Conservation (phyloP, 2,888 invertebrate species). For the Hypomecis punctinalis region DNA sequence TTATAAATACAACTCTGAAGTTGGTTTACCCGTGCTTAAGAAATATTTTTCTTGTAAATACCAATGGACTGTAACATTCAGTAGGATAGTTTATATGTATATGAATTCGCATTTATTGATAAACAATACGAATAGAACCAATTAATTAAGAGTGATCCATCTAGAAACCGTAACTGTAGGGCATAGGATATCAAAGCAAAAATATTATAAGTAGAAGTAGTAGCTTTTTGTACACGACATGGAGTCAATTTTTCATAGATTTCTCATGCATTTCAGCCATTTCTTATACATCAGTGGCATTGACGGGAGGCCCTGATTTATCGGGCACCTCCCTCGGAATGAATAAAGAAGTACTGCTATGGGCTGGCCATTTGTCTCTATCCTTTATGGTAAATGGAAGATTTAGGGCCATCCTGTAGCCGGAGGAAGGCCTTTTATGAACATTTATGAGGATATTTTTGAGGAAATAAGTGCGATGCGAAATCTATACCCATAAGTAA, state of each 20-base stretch:
- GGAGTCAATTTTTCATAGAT: constrained; percentile 24
- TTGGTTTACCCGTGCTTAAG: no score
- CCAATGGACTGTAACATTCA: no score
- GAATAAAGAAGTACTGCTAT: constrained; percentile 67
- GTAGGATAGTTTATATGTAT: no score
- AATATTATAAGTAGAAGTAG: not conserved
- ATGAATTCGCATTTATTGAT: no score
- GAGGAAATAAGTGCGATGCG: constrained; percentile 20
- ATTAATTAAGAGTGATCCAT: no score
- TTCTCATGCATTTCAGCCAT: constrained; percentile 27
- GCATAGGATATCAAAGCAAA: no score
- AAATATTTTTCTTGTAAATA: no score
- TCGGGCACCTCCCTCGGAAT: constrained; percentile 66
- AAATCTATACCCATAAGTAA: not conserved
- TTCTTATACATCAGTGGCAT: constrained; percentile 54
- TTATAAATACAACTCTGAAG: no score
- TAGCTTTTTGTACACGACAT: not conserved
- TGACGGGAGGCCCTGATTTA: constrained; percentile 67
- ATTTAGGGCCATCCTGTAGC: constrained; percentile 69
- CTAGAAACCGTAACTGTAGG: no score
- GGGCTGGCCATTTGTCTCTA: constrained; percentile 76
- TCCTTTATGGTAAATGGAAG: constrained; percentile 77
- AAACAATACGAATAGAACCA: no score
- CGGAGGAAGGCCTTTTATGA: constrained; percentile 39
- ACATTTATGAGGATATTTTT: constrained; percentile 38